Base-by-base conservation (phyloP, 2,888 invertebrate species). In the Acanthococcus lagerstroemiae region DNA sequence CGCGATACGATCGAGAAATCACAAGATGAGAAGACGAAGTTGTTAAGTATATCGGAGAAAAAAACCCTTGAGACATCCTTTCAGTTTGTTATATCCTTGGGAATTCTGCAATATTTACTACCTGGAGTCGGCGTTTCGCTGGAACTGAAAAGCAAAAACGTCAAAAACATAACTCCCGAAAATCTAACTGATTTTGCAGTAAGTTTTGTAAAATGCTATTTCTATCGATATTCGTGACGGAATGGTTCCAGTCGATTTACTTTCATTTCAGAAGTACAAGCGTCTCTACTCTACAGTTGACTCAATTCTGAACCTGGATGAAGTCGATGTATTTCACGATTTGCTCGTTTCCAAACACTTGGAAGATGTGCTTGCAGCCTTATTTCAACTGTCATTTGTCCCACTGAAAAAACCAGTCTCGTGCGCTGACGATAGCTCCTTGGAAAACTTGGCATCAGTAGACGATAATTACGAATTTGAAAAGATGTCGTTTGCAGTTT, bases 381-480 rank as follows among this genome's bases (percentile, higher is more conserved):
- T 88, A 26, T 81, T 87, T 71, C 88, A 88, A 75, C 76, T 89
- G 56, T 78, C 82, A 25, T 82, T 82, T 78, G 84, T 84, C 44
- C 85, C 85, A 6, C 73, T 87, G 30, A 82, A 80, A 69, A 82
- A 84, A 76, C 83, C 86, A 66, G 76, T 78, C 1, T 54, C 15
- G 12, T 44, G n/a, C 15, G n/a, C n/a, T n/a, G 37, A 22, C 7
- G 55, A 44, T 19, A 30, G 30, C 1, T 55, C 26, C 2, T 2
- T 6, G 2, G 3, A 22, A 1, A 37, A 24, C 21, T 44, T 44
- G 45, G 19, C 9, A 4, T 25, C 55, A n/a, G n/a, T 26, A 7
- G 69, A 67, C 27, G 67, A 71, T 37, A 22, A 61, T 37, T 61
- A 48, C n/a, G 61, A 61, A 37, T 17, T 52, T 12, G n/a, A 4